Evolutionary conservation across 2,888 invertebrate species (phyloP), one percentile per base, ranked within the genome.

Genomic region (Philonicus albiceps): DNA sequence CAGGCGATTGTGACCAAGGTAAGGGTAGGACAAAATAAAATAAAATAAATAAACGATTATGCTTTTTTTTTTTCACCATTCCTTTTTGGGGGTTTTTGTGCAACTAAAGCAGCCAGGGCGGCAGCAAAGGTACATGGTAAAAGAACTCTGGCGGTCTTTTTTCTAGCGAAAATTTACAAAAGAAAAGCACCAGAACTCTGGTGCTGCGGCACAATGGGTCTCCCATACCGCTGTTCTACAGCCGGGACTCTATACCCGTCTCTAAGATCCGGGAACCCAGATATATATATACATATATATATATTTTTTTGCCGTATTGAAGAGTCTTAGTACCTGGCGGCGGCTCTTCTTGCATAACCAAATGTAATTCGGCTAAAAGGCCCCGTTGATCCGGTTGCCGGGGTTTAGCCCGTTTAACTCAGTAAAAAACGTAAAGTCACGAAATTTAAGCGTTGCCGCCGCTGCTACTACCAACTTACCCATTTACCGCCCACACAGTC

Each of bases 341-440:
- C 37, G 75, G 75, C 75, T 73, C 75, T 40, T 53, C 80, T 43
- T 80, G 43, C 27, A 55, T 49, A 81, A 55, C 55, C 34, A 64
- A 81, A 81, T 81, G 27, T 81, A 81, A 81, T 81, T 55, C 55
- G 30, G 3, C n/a, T 81, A 81, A 55, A 55, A 19, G 55, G 37
- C 11, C 11, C 55, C 55, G 53, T 27, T 37, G 22, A 81, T 22
- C 49, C 22, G 30, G 30, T 30, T 22, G 30, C 53, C n/a, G n/a
- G 55, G 64, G 13, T 27, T 19, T 13, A 78, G 22, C 30, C 55
- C 64, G 64, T 64, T 64, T 27, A 64, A 81, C 31, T 31, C 13
- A n/a, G 40, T 43, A 30, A 81, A 80, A 81, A 81, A 81, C 34
- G 19, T 37, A 31, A 49, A 81, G 81, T 81, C 81, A 81, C 55